Conservation (phyloP, 2,888 invertebrate genomes). For the Mactromeris polynyma region DNA sequence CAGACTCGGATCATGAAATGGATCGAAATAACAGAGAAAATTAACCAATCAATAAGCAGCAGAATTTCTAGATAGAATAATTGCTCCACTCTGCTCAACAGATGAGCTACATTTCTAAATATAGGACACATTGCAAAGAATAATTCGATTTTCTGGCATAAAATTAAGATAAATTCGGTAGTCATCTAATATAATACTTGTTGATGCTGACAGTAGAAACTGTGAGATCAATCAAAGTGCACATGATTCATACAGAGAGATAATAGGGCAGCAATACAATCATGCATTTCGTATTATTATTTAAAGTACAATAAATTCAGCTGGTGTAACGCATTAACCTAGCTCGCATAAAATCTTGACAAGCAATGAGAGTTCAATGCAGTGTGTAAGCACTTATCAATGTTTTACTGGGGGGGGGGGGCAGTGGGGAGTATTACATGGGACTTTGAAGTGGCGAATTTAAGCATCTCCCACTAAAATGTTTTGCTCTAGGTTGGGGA, state of each 20-base stretch:
- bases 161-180: slow-evolving; percentile 22
- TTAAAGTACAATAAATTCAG: not conserved
- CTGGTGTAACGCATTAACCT: too few species aligned
- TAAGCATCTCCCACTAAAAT: too few species aligned
- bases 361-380: too few species aligned
- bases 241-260: not conserved
- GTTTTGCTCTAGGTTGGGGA: too few species aligned
- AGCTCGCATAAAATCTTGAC: too few species aligned
- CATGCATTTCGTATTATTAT: not conserved
- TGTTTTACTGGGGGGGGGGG: too few species aligned
- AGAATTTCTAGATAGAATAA: not conserved
- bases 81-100: not conserved
- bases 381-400: too few species aligned
- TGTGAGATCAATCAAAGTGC: not conserved
- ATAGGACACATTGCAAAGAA: slow-evolving; percentile 13
- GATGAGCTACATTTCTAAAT: slow-evolving; percentile 5
- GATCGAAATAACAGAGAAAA: not conserved
- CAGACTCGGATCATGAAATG: not conserved
- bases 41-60: not conserved
- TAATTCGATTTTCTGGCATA: slow-evolving; percentile 5
- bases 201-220: not conserved
- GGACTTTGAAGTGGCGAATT: too few species aligned
- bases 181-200: not conserved
- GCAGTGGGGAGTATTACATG: too few species aligned
- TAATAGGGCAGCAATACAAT: not conserved